These are phyloP conservation scores for Venusia cambrica DNA, from an alignment of 2,888 invertebrate genomes.

Conservation along the genomic window DNA sequence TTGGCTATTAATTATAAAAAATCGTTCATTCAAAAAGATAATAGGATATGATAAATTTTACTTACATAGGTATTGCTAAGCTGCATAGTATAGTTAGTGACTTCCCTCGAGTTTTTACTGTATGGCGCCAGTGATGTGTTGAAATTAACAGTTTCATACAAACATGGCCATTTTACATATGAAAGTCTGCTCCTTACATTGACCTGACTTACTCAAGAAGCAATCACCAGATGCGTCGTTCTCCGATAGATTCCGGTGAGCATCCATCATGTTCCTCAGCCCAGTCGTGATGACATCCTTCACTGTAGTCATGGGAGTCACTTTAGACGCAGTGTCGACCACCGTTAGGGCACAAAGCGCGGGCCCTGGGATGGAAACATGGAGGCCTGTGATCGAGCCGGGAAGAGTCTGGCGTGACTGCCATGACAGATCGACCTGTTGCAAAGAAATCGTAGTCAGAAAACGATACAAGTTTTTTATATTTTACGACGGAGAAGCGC, in stretches of 20 bases:
- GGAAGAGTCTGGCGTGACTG: conserved; percentile 52
- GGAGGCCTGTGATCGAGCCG: conserved; percentile 48
- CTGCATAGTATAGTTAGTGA: too few species aligned
- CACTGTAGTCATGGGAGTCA: conserved; percentile 39
- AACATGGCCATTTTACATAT: too few species aligned
- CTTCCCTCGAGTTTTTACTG: too few species aligned
- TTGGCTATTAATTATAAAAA: too few species aligned
- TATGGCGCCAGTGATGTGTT: too few species aligned
- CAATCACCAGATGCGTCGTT: conserved; percentile 64
- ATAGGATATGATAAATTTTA: too few species aligned
- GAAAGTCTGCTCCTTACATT: too few species aligned
- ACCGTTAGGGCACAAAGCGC: conserved; percentile 65
- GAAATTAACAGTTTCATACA: too few species aligned
- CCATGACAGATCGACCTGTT: conserved; percentile 62
- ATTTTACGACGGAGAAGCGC: too few species aligned
- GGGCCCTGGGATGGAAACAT: conserved; percentile 53
- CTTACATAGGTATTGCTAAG: too few species aligned
- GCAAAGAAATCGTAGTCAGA: neutral
- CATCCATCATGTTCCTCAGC: conserved; percentile 49
- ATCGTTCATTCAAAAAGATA: too few species aligned
- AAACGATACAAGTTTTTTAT: conserved; percentile 9
- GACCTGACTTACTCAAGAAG: conserved; percentile 53
- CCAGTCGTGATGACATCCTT: conserved; percentile 45
- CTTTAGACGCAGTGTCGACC: conserved; percentile 52
- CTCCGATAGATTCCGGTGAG: conserved; percentile 60